A percentile compares a stretch with the other conserved stretches of the same genome.
phyloP scores from a whole-genome alignment of 2,113 vertebrate species.

The Ibidorhyncha struthersii region DNA sequence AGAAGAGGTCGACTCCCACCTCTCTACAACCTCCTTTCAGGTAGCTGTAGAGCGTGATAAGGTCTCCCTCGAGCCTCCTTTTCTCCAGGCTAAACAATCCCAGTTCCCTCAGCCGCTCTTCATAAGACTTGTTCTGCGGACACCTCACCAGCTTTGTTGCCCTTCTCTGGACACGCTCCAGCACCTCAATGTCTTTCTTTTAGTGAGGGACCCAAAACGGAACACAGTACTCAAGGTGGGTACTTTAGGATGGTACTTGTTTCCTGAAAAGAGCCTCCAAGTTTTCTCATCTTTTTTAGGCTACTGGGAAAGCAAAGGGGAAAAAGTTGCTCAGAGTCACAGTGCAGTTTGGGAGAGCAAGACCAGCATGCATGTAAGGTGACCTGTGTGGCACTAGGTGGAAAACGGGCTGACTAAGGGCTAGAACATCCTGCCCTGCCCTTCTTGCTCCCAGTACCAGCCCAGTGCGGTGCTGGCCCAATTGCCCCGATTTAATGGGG shows the following conservation, averaged over 20 bases:
- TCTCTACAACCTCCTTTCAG: too few species aligned
- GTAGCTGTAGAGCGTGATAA: too few species aligned
- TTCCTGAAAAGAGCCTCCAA: background rate
- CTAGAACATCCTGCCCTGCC: background rate
- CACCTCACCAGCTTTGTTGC: too few species aligned
- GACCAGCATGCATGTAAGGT: background rate
- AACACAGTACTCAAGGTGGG: too few species aligned
- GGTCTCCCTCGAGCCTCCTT: too few species aligned
- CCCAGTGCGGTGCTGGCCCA: accelerated
- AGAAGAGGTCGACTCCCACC: too few species aligned
- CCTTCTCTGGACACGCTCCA: too few species aligned
- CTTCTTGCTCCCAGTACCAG: background rate
- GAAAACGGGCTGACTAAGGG: background rate
- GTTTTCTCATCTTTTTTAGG: background rate
- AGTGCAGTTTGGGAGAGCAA: background rate
- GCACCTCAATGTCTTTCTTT: too few species aligned
- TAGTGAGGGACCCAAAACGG: too few species aligned
- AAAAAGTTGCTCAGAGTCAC: background rate
- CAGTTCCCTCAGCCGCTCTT: too few species aligned
- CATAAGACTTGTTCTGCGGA: too few species aligned
- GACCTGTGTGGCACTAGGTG: background rate
- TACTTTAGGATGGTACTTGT: background rate
- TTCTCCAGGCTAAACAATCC: too few species aligned
- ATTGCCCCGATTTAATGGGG: background rate
- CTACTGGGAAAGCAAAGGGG: background rate